Evolutionary conservation across 2,797 vertebrate genomes (phyloP), one percentile per base, ranked within the genome.

Genomic region (Petrocephalus sullivani): DNA sequence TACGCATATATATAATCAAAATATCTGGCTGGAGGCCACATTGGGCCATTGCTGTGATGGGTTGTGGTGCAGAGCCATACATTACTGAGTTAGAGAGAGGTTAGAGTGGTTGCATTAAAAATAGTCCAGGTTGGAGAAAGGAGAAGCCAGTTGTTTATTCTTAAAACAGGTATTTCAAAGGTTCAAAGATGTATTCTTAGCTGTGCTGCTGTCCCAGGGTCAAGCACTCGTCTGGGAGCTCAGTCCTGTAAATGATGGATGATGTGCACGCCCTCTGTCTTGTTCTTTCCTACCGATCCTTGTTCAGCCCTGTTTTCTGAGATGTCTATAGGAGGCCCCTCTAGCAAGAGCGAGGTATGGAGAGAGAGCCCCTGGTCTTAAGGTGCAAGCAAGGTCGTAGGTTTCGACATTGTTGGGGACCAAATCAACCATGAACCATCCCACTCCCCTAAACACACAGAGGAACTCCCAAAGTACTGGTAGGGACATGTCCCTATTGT

Each of bases 101-200:
- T 90, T 91, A 93, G 94, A 92, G 88, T 84, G 82, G 21, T 67
- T 90, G 94, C 93, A 90, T 91, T 93, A 93, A 93, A 91, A 94
- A 94, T 94, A 91, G 93, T 94, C 93, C 91, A 90, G 91, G 91
- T 91, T 87, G 88, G 91, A 91, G 57, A 41, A 41, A 83, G 87
- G 37, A 46, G 60, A n/a, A 75, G 19, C 54, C 46, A 33, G n/a
- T 49, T 85, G 19, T 51, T 23, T 75, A 89, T 93, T 88, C 85
- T 37, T 84, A 87, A 51, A 33, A 41, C 89, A 60, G 57, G 88
- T 91, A 86, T 87, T 86, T 61, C 57, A 86, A 86, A 90, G 89
- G 87, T 87, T 88, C 93, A 85, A 91, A 91, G 33, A 90, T 92
- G 90, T 93, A 93, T 94, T 94, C 91, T 94, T 93, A 93, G 93